Evolutionary conservation across 1,140 invertebrate species (phyloP).

Genomic region (Theocolax elegans): DNA sequence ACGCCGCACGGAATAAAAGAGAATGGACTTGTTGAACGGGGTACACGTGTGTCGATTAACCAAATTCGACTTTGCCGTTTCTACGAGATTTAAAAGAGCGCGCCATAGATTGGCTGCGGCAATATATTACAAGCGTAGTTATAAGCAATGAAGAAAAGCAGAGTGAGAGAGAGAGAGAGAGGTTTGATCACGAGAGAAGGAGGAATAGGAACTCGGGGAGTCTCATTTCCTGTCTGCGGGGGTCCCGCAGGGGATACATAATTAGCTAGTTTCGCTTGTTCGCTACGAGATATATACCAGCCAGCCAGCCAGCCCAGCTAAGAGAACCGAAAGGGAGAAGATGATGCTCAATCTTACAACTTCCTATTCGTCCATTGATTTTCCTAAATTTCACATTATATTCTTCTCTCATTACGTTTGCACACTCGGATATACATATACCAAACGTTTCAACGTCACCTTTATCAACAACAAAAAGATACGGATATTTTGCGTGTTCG

Average conservation of each 20-base stretch:
- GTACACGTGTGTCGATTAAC: too few species aligned
- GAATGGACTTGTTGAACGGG: too few species aligned
- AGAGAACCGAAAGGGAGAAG: slow-evolving; percentile 35
- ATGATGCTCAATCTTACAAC: too few species aligned
- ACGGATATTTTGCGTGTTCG: too few species aligned
- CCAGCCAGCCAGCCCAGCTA: background rate
- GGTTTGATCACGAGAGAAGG: background rate
- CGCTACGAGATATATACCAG: slow-evolving; percentile 32
- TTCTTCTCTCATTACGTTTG: too few species aligned
- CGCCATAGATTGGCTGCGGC: background rate
- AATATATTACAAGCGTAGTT: too few species aligned
- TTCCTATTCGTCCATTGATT: too few species aligned
- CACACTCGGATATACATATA: too few species aligned
- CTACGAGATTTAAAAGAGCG: background rate
- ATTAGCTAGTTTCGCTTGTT: slow-evolving; percentile 62
- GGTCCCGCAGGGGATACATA: slow-evolving; percentile 65
- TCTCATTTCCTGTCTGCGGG: slow-evolving; percentile 68
- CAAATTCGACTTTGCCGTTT: too few species aligned
- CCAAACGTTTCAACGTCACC: too few species aligned
- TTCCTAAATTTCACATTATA: slow-evolving; percentile 25
- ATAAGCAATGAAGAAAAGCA: background rate
- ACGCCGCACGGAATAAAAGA: background rate
- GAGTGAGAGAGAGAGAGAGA: background rate
- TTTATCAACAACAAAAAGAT: too few species aligned
- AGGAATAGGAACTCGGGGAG: slow-evolving; percentile 56